Conservation (phyloP, 53 echinoderm and acorn worm species). For the Apostichopus leukothele region DNA sequence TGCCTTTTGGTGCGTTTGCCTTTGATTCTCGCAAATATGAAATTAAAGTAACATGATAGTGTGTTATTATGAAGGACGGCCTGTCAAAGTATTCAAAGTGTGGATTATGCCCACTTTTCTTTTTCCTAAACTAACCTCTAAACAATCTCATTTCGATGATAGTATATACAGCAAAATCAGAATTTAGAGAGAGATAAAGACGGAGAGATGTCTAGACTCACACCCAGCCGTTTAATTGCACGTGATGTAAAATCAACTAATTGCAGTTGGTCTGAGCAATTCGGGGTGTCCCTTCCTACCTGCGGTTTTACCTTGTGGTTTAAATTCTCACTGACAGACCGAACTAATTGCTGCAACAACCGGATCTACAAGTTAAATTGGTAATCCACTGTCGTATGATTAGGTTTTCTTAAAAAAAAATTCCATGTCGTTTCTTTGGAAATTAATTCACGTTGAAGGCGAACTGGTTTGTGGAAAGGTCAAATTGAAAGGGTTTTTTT, state of each 20-base stretch:
- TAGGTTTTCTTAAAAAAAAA: conserved; percentile 12
- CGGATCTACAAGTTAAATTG: conserved; percentile 29
- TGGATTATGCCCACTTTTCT: too few species aligned
- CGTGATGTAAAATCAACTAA: not conserved
- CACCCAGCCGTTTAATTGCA: conserved; percentile 30
- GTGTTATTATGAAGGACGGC: too few species aligned
- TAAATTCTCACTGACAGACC: not conserved
- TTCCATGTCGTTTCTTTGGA: conserved; percentile 20
- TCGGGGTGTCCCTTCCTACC: conserved; percentile 2
- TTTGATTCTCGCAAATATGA: too few species aligned
- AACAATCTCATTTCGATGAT: too few species aligned
- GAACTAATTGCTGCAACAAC: conserved; percentile 36
- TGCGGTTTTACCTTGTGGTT: conserved; percentile 40
- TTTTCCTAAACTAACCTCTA: too few species aligned
- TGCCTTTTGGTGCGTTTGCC: too few species aligned
- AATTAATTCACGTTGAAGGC: conserved; percentile 24
- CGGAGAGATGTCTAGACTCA: not conserved
- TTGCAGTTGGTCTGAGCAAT: conserved; percentile 2
- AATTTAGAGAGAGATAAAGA: too few species aligned
- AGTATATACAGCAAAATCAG: too few species aligned
- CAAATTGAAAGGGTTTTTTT: not conserved
- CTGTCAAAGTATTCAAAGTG: too few species aligned
- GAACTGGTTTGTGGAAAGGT: conserved; percentile 12
- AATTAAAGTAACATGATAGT: too few species aligned
- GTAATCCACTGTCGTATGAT: conserved; percentile 13